Percentiles rank a stretch among this genome's conserved stretches.
Evolutionary conservation across 2,797 vertebrate species (phyloP).

Genomic region (Gymnoscopelus braueri): DNA sequence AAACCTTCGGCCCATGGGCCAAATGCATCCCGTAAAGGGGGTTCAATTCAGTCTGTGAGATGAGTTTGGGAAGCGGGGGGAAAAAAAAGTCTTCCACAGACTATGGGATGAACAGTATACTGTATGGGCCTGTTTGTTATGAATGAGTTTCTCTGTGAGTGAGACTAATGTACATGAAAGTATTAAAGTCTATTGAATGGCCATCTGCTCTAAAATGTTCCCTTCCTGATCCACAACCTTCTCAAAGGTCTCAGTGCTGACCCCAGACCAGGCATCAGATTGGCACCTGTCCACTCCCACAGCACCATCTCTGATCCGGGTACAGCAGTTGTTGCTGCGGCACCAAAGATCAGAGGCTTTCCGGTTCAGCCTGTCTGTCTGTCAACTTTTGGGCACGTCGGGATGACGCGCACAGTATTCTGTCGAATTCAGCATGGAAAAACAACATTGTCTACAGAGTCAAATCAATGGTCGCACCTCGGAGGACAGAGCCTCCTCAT

Average conservation of each 20-base stretch:
- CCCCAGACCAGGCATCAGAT: conserved; percentile 24
- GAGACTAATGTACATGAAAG: conserved; percentile 1
- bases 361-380: conserved; percentile 29
- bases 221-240: conserved; percentile 38
- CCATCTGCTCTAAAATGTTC: neutral
- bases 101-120: too few relatives aligned
- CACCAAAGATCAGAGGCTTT: conserved; percentile 44
- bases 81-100: neutral
- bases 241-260: conserved; percentile 19
- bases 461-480: conserved; percentile 45
- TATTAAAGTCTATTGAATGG: conserved; percentile 1
- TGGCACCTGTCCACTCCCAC: conserved; percentile 49
- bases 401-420: conserved; percentile 29
- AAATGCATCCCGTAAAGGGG: too few relatives aligned
- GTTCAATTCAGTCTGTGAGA: too few relatives aligned
- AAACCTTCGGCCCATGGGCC: too few relatives aligned
- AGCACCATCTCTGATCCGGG: conserved; percentile 39
- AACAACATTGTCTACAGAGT: conserved; percentile 29
- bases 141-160: conserved; percentile 9
- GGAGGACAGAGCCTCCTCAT: conserved; percentile 59
- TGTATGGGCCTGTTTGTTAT: conserved; percentile 7
- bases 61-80: neutral
- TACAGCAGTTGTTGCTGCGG: conserved; percentile 53
- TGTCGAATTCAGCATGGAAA: conserved; percentile 2
- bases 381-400: conserved; percentile 34